Evolutionary conservation across 2,797 vertebrate species (phyloP), one percentile per base, ranked within the genome.

Genomic region (Lutra lutra): DNA sequence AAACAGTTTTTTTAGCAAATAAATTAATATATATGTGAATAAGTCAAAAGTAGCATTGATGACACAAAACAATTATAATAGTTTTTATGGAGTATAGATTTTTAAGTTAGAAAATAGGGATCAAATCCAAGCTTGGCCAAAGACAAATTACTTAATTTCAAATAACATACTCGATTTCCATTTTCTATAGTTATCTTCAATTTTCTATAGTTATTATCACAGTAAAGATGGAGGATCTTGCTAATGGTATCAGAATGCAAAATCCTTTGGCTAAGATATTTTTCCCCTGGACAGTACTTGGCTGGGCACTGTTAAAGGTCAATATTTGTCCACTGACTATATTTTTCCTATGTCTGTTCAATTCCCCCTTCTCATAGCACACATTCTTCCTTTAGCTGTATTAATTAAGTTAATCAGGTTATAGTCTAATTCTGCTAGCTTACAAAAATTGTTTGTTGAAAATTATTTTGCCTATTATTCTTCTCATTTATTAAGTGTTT

Each of bases 361-460:
- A 15, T 89, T 82, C 13, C 66, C 15, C 8, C 35, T 96, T 96
- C 35, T 92, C 23, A 78, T 66, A 58, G 77, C 29, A 43, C 25
- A 90, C 4, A 68, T 60, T 78, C n/a, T 86, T 92, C 29, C 7
- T 89, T 54, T 80, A 75, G 25, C 48, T 60, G 10, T 43, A 56
- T 93, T 86, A 66, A 46, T 72, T 77, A 29, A 60, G 32, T 73
- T 80, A 56, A 77, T 96, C 43, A 77, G 51, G 54, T 79, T 93
- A 89, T 79, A 56, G 27, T 84, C 25, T 64, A 64, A 89, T 91
- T 96, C 86, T 95, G n/a, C 10, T 88, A 29, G n/a, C 17, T 25
- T 88, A 60, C 15, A 94, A 89, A 86, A 90, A 88, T 54, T 77
- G 12, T 60, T 96, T 93, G 54, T 91, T 86, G 21, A 62, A 78